Base-by-base conservation (phyloP, 1,140 invertebrate genomes). In the Stratiolaelaps scimitus region DNA sequence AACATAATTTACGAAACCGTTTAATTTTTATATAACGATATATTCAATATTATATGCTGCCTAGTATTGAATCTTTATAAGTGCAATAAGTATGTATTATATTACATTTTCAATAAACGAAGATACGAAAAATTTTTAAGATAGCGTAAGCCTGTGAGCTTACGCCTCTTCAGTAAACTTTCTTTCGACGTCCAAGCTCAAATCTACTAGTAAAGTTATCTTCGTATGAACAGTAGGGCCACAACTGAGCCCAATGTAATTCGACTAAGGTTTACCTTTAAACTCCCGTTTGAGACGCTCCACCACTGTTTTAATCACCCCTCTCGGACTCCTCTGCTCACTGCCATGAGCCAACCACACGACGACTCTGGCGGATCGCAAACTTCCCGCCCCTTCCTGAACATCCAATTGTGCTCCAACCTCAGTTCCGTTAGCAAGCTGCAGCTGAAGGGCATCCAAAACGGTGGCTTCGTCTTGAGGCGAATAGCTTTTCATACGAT, bases 401-500 rank as follows among this genome's bases (percentile, higher is more conserved):
- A 10, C 10, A 6, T 40, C 34, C 34, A 40, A 40, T 40, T 6
- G 34, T 40, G 34, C 34, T 40, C 34, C 34, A 40, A 0, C 10
- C 4, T 19, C 15, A 34, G 53, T 60, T 15, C 6, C 34, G 53
- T 60, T 60, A 26, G 53, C n/a, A 6, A 60, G 53, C 0, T 60
- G 53, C 13, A 29, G 53, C 26, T 60, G 53, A 17, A 60, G 53
- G 23, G 53, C 53, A 29, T 60, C 53, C 53, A 60, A 23, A 15
- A 60, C 53, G 4, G 53, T 60, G 1, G 53, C 53, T 60, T 60
- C 53, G 23, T 60, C 23, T 26, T 60, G 53, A 17, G 53, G 53
- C 20, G 53, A 60, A 34, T 29, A 60, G 23, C 34, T 60, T 10
- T 34, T 34, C 17, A 60, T n/a, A 15, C 53, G 13, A 26, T 60